A percentile compares a stretch with the other conserved stretches of the same genome.
Conservation (phyloP, 2,113 vertebrate species). For the Eptesicus fuscus region DNA sequence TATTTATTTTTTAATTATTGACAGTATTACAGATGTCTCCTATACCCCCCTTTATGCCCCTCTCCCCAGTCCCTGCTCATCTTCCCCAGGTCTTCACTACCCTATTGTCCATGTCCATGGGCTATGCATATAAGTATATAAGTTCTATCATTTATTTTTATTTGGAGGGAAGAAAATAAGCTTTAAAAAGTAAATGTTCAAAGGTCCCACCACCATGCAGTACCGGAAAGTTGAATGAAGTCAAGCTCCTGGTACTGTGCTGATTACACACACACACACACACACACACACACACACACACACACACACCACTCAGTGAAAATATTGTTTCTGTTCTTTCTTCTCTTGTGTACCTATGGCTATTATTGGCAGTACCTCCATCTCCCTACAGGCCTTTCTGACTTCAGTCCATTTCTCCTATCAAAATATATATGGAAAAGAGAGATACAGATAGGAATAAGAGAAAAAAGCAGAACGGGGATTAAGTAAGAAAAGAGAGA, state of each 20-base stretch:
- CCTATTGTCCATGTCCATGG: too few relatives aligned
- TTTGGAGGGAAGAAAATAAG: neutral
- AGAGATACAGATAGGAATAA: neutral
- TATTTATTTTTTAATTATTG: too few relatives aligned
- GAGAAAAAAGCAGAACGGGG: neutral
- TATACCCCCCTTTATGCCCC: too few relatives aligned
- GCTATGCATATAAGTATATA: too few relatives aligned
- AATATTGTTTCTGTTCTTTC: neutral
- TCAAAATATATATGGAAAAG: neutral
- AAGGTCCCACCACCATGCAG: too few relatives aligned
- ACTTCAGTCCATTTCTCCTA: neutral
- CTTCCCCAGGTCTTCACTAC: too few relatives aligned
- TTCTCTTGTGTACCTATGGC: neutral
- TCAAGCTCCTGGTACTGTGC: neutral
- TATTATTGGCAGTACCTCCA: neutral
- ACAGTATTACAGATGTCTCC: too few relatives aligned
- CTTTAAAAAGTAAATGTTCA: neutral
- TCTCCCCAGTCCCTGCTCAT: too few relatives aligned
- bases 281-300: neutral
- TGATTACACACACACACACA: neutral
- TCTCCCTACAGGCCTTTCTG: neutral
- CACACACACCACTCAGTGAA: neutral
- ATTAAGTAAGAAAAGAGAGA: neutral
- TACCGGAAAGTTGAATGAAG: neutral
- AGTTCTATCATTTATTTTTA: neutral